A percentile compares a stretch with the other conserved stretches of the same genome.
Evolutionary conservation across 2,797 vertebrate species (phyloP).

Genomic region (Labroides dimidiatus): DNA sequence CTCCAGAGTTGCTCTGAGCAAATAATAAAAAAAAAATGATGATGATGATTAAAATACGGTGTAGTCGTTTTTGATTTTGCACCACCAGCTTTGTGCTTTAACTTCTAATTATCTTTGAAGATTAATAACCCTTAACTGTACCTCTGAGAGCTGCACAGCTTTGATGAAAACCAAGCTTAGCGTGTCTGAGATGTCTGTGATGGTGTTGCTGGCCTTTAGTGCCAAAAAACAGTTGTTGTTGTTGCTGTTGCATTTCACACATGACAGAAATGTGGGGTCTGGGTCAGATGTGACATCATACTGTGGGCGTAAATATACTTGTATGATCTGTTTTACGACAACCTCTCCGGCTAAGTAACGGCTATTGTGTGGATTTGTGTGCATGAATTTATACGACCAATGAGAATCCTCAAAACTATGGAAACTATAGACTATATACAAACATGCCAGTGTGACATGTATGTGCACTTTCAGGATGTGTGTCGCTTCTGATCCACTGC

Average conservation of each 20-base stretch:
- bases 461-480: no score
- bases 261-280: neutral
- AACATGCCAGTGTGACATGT: no score
- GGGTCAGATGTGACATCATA: no score
- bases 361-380: no score
- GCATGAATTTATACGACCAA: no score
- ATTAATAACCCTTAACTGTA: constrained; percentile 6
- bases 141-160: constrained; percentile 15
- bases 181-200: constrained; percentile 42
- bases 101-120: neutral
- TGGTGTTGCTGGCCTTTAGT: constrained; percentile 24
- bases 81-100: neutral
- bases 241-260: constrained; percentile 28
- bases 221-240: constrained; percentile 18
- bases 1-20: neutral
- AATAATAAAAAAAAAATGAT: constrained; percentile 16
- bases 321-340: neutral
- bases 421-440: no score
- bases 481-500: no score
- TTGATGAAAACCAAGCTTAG: constrained; percentile 32
- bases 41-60: neutral
- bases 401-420: no score
- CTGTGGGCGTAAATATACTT: neutral
- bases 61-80: constrained; percentile 4
- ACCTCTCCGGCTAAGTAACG: neutral